A percentile compares a stretch with the other conserved stretches of the same genome.
Evolutionary conservation across 2,113 vertebrate genomes (phyloP).

Genomic region (Halichoerus grypus): DNA sequence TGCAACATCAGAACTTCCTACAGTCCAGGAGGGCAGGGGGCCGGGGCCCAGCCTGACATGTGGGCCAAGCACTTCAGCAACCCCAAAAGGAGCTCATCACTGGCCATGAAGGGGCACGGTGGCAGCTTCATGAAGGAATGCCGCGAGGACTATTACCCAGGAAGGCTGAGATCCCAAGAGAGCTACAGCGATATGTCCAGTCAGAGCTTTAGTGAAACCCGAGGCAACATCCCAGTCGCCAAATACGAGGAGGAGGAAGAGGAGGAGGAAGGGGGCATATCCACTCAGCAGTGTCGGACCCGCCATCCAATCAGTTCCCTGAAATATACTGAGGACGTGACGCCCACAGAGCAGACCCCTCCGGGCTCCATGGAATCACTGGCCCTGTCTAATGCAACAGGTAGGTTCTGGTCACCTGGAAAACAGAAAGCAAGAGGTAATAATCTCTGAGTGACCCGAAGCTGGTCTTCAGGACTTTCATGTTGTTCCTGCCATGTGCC

Average conservation of each 20-base stretch:
- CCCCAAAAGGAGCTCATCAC: slow-evolving; percentile 91
- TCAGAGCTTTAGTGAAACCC: slow-evolving; percentile 93
- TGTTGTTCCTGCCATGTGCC: accelerated
- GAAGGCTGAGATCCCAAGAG: slow-evolving; percentile 93
- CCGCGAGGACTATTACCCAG: slow-evolving; percentile 93
- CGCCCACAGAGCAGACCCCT: slow-evolving; percentile 95
- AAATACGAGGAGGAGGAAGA: slow-evolving; percentile 95
- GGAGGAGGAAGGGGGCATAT: slow-evolving; percentile 88
- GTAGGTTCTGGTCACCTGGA: slow-evolving; percentile 80
- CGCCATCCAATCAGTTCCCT: slow-evolving; percentile 96
- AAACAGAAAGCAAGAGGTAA: accelerated
- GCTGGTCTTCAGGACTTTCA: neutral
- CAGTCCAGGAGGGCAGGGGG: slow-evolving; percentile 87
- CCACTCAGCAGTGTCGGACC: slow-evolving; percentile 91
- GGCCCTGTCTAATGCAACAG: slow-evolving; percentile 95
- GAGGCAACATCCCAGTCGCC: slow-evolving; percentile 91
- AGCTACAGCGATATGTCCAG: slow-evolving; percentile 94
- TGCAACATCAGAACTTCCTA: slow-evolving; percentile 96
- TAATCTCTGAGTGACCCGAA: accelerated
- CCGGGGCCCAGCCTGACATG: slow-evolving; percentile 89
- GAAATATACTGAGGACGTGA: slow-evolving; percentile 94
- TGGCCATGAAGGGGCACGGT: slow-evolving; percentile 93
- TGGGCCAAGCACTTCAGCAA: slow-evolving; percentile 92
- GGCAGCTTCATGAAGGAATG: slow-evolving; percentile 93
- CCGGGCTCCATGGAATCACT: slow-evolving; percentile 97